phyloP scores from a whole-genome alignment of 2,797 vertebrate genomes.

The Syncerus caffer region DNA sequence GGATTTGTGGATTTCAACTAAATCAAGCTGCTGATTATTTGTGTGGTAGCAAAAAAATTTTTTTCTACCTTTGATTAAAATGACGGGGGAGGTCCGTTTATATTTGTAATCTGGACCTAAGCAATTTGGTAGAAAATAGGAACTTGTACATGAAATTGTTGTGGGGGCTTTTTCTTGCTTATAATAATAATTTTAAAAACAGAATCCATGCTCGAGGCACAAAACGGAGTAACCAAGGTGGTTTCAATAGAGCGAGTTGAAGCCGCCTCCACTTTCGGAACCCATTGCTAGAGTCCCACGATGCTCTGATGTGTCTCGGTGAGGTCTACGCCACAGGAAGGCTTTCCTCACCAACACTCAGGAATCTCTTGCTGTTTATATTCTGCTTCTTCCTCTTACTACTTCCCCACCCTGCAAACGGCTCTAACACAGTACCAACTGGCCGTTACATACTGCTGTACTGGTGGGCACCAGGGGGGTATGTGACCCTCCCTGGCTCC shows the following conservation, averaged over 20 bases:
- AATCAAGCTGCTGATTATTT: neutral
- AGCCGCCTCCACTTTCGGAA: neutral
- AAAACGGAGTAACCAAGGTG: neutral
- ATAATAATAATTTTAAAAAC: neutral
- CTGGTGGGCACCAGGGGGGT: neutral
- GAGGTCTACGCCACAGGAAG: neutral
- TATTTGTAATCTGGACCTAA: neutral
- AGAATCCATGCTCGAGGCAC: neutral
- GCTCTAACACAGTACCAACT: neutral
- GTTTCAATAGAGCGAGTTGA: neutral
- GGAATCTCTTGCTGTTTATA: neutral
- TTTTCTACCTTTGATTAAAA: neutral
- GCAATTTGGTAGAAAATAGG: neutral
- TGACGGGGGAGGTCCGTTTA: neutral
- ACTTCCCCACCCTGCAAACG: neutral
- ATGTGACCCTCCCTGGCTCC: neutral
- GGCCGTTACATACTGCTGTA: neutral
- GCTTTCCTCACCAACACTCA: neutral
- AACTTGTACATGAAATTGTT: neutral
- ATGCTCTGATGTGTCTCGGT: no score
- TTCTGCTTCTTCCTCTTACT: neutral
- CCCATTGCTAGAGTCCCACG: neutral
- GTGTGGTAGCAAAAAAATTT: no score
- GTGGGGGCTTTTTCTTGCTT: neutral
- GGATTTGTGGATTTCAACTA: neutral